Percentiles rank a stretch among this genome's conserved stretches.
phyloP scores from a whole-genome alignment of 2,888 invertebrate genomes.

The Pyrrhosoma nymphula region DNA sequence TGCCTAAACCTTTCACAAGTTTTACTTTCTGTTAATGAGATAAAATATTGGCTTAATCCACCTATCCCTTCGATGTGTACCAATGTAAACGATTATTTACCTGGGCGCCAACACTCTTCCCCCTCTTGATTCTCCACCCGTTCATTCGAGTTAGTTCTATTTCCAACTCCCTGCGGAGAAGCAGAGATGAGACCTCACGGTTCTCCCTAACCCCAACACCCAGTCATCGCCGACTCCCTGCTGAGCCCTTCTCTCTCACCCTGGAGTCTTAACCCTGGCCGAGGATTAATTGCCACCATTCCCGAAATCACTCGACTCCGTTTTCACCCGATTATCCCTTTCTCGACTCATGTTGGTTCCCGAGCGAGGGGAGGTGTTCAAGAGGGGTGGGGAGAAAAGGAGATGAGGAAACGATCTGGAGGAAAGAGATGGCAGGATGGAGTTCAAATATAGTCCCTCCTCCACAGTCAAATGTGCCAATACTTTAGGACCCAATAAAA shows the following conservation, averaged over 20 bases:
- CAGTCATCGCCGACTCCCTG: no score
- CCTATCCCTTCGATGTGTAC: no score
- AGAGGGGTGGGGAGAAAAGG: not conserved
- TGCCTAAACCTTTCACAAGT: no score
- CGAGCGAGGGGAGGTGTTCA: not conserved
- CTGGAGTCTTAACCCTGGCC: not conserved
- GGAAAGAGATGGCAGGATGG: not conserved
- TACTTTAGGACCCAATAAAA: not conserved
- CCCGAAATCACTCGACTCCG: slow-evolving; percentile 35
- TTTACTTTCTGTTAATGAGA: no score
- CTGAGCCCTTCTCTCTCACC: not conserved
- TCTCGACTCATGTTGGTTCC: not conserved
- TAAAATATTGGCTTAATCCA: no score
- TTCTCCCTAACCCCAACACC: no score
- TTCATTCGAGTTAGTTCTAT: not conserved
- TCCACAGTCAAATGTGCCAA: not conserved
- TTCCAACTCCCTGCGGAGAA: not conserved
- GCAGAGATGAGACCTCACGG: not conserved
- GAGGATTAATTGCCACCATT: slow-evolving; percentile 34
- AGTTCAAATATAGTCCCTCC: not conserved
- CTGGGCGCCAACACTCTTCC: not conserved
- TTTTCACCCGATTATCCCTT: slow-evolving; percentile 34
- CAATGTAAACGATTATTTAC: no score
- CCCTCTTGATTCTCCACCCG: not conserved
- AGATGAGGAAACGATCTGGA: no score